These are phyloP conservation scores for Petaurus breviceps DNA, from an alignment of 2,113 vertebrate genomes.

Conservation along the genomic window DNA sequence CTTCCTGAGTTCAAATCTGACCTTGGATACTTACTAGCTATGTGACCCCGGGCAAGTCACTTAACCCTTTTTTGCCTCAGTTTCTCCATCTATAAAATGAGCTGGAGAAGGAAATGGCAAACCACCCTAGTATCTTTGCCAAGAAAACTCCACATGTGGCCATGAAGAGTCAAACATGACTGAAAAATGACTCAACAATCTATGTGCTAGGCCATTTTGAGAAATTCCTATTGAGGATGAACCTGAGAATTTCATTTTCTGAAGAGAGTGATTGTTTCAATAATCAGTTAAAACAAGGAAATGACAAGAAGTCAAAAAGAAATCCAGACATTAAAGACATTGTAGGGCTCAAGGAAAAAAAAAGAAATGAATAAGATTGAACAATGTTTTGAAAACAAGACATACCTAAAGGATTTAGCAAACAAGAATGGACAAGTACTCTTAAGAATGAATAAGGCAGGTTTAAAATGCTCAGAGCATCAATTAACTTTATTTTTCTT, in stretches of 20 bases:
- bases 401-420: not conserved
- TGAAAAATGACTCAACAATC: too few relatives aligned
- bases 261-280: not conserved
- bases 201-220: not conserved
- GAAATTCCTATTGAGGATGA: not conserved
- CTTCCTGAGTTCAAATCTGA: not conserved
- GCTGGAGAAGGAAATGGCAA: too few relatives aligned
- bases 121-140: too few relatives aligned
- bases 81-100: too few relatives aligned
- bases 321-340: constrained; percentile 1
- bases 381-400: constrained; percentile 4
- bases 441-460: not conserved
- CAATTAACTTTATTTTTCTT: not conserved
- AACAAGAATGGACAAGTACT: not conserved
- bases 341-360: not conserved
- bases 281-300: not conserved
- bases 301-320: not conserved
- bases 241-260: not conserved
- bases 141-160: too few relatives aligned
- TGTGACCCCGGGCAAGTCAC: too few relatives aligned
- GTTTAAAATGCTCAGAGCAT: not conserved
- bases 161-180: too few relatives aligned
- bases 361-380: not conserved
- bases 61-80: too few relatives aligned
- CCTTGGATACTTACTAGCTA: not conserved